Evolutionary conservation across 2,888 invertebrate species (phyloP).

Genomic region (Leucozona laternaria): DNA sequence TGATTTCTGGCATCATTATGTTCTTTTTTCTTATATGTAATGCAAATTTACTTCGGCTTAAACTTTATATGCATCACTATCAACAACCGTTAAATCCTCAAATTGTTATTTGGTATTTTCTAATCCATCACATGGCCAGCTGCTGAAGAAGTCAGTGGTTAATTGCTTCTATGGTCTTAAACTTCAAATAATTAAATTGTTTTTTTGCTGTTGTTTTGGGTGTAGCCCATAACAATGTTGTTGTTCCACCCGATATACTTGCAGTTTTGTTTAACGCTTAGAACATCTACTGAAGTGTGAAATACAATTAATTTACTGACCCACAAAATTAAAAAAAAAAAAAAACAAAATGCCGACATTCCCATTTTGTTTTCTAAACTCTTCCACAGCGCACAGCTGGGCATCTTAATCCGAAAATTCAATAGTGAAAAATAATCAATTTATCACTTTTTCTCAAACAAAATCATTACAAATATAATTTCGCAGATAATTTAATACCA

Average conservation of each 20-base stretch:
- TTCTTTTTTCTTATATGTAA: no score
- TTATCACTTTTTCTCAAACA: conserved; percentile 22
- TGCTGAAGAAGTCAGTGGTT: background rate
- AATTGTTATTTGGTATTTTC: background rate
- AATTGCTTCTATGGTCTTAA: conserved; percentile 2
- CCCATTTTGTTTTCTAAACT: background rate
- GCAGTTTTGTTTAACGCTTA: background rate
- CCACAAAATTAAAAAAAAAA: conserved; percentile 3
- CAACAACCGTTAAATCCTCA: background rate
- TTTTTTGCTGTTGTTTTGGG: background rate
- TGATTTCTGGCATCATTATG: no score
- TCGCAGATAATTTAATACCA: conserved; percentile 6
- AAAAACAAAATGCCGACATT: background rate
- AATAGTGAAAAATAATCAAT: conserved; percentile 8
- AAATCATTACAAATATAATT: conserved; percentile 19
- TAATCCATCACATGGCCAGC: background rate
- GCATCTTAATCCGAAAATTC: conserved; percentile 13
- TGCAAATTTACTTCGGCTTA: no score
- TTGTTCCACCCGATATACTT: background rate
- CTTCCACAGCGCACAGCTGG: conserved; percentile 3
- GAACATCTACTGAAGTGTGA: conserved; percentile 19
- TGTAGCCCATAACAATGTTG: background rate
- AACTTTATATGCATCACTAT: background rate
- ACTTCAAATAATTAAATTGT: background rate
- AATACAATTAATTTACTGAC: conserved; percentile 27